Base-by-base conservation (phyloP, 1,140 invertebrate species). In the Zaprionus lachaisei region DNA sequence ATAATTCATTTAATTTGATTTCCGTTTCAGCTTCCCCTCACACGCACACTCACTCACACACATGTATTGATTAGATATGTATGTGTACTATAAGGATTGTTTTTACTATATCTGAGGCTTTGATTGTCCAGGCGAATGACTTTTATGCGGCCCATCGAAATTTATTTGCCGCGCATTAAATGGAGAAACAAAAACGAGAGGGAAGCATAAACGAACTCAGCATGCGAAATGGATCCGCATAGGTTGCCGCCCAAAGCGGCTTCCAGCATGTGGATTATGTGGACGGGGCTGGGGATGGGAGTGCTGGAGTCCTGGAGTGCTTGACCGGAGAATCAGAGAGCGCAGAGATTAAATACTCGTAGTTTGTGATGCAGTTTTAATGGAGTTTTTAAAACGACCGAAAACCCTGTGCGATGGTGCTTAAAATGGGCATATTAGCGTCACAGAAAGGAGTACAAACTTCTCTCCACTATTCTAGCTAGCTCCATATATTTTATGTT, bases 1-100 rank as follows among this genome's bases (percentile, higher is more conserved):
- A 87, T 87, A 87, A 87, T 87, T 89, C 78, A 87, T 87, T 87
- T 89, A 89, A 87, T 87, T 87, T 89, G 84, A 87, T 87, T 87
- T 87, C 54, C 67, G 61, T 70, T 61, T 57, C 6, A 58, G 49
- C 14, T 38, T 28, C 28, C 14, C 4, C 31, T 58, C 37, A 4
- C 34, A 28, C 11, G 4, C 58, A 15, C 24, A 54, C 55, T 24
- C 31, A 24, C 31, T 26, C 20, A 28, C 26, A 24, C 15, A 55
- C 14, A 37, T 6, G 37, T 61, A 76, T 75, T 63, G 54, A 58
- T 64, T 71, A 57, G 58, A 71, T 63, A 71, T 51, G 47, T 20
- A 20, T 51, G 20, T 41, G 38, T 41, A 34, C 9, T 34, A 34
- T 34, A 34, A 11, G 31, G 31, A 22, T 51, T 55, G 65, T 38